A percentile compares a stretch with the other conserved stretches of the same genome.
phyloP scores from a whole-genome alignment of 1,140 invertebrate species.

The Drosophila pachea region DNA sequence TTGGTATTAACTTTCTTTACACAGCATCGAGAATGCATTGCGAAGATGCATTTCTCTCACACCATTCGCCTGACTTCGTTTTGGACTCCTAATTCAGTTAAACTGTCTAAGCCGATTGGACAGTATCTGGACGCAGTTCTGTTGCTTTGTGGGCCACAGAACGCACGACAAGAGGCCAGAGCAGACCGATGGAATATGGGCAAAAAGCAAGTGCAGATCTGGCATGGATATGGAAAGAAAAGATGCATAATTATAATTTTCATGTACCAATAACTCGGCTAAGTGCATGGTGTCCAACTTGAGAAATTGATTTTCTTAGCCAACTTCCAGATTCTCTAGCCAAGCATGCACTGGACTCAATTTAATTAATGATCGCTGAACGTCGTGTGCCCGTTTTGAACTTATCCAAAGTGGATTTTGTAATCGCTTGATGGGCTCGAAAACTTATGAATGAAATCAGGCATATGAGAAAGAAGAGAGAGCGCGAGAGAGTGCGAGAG shows the following conservation, averaged over 20 bases:
- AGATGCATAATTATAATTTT: constrained; percentile 71
- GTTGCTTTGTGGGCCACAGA: constrained; percentile 71
- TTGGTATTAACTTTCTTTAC: constrained; percentile 54
- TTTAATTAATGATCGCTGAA: constrained; percentile 72
- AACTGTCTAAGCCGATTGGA: constrained; percentile 47
- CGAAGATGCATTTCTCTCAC: constrained; percentile 50
- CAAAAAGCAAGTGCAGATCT: constrained; percentile 3
- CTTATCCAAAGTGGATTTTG: constrained; percentile 57
- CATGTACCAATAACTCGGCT: constrained; percentile 73
- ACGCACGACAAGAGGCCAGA: constrained; percentile 63
- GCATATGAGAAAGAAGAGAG: constrained; percentile 22
- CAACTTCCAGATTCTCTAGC: constrained; percentile 24
- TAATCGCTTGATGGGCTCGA: constrained; percentile 50
- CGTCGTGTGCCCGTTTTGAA: constrained; percentile 66
- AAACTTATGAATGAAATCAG: constrained; percentile 70
- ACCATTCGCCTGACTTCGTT: constrained; percentile 58
- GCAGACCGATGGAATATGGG: constrained; percentile 39
- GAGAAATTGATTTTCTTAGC: constrained; percentile 68
- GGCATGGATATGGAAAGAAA: constrained; percentile 21
- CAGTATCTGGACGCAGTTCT: constrained; percentile 48
- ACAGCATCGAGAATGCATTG: constrained; percentile 16
- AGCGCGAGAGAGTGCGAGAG: constrained; percentile 14
- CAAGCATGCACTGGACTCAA: constrained; percentile 60
- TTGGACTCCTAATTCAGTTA: constrained; percentile 72
- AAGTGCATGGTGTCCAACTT: constrained; percentile 58